Percentiles rank a stretch among this genome's conserved stretches.
Evolutionary conservation across 2,888 invertebrate species (phyloP).

Genomic region (Penaeus monodon): DNA sequence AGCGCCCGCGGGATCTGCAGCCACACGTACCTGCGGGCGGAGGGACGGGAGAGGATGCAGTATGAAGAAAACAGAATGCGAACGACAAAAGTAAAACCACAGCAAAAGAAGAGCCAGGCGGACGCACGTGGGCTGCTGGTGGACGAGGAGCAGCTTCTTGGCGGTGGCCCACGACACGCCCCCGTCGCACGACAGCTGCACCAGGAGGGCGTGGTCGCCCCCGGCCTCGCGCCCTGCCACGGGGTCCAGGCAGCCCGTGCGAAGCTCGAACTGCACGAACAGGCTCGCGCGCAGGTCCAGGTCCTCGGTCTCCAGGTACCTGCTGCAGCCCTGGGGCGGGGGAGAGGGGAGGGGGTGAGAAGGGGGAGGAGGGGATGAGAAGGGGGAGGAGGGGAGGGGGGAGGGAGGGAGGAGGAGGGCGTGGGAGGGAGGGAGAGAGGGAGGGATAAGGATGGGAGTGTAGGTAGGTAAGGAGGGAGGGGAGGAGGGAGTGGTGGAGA

Average conservation of each 20-base stretch:
- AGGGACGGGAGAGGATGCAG: too few species aligned
- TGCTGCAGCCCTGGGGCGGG: slow-evolving; percentile 68
- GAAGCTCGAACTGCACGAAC: slow-evolving; percentile 70
- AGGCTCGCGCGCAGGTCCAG: slow-evolving; percentile 69
- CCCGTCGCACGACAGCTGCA: slow-evolving; percentile 69
- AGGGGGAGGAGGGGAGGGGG: neutral
- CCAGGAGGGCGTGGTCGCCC: slow-evolving; percentile 66
- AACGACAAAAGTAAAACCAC: neutral
- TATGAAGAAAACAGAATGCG: neutral
- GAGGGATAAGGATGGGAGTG: too few species aligned
- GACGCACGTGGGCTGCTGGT: slow-evolving; percentile 66
- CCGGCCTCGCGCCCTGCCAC: slow-evolving; percentile 66
- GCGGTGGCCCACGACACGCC: slow-evolving; percentile 69
- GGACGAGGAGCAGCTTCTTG: slow-evolving; percentile 48
- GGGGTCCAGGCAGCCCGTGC: slow-evolving; percentile 69
- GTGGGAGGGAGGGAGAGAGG: too few species aligned
- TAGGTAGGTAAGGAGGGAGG: neutral
- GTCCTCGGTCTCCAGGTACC: slow-evolving; percentile 68
- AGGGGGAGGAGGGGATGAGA: neutral
- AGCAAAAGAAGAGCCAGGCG: neutral
- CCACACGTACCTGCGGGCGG: slow-evolving; percentile 58
- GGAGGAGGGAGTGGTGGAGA: neutral
- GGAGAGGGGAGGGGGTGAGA: neutral
- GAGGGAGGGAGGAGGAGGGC: slow-evolving; percentile 20
- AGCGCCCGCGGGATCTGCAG: slow-evolving; percentile 36